phyloP scores from a whole-genome alignment of 2,797 vertebrate genomes.

The Buphagus erythrorhynchus region DNA sequence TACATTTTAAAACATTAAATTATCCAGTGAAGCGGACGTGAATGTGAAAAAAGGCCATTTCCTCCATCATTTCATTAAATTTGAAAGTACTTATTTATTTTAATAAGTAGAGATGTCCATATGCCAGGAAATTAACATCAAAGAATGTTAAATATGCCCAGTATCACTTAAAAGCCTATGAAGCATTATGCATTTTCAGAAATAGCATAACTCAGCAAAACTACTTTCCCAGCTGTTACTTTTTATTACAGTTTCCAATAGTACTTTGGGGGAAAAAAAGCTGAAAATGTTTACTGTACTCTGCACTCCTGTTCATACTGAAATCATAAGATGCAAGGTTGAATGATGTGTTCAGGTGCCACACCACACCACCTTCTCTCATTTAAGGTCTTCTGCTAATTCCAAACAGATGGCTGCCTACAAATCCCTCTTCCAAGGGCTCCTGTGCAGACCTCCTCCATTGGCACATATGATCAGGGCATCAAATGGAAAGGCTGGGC shows the following conservation, averaged over 20 bases:
- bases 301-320: not conserved
- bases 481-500: not conserved
- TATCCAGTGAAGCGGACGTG: conserved; percentile 58
- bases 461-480: rapidly evolving
- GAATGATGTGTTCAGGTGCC: not conserved
- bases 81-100: conserved; percentile 74
- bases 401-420: not conserved
- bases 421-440: not conserved
- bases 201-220: conserved; percentile 56
- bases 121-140: conserved; percentile 79
- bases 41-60: conserved; percentile 62
- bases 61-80: conserved; percentile 74
- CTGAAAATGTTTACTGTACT: not conserved
- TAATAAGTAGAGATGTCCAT: conserved; percentile 74
- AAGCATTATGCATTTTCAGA: conserved; percentile 57
- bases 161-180: conserved; percentile 40
- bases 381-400: not conserved
- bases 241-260: conserved; percentile 7
- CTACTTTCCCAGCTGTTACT: conserved; percentile 38
- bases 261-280: not conserved
- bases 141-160: conserved; percentile 68
- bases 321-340: not conserved
- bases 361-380: not conserved
- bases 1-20: conserved; percentile 75
- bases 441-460: not conserved